phyloP scores from a whole-genome alignment of 2,797 vertebrate genomes.

The Gymnopithys bicolor region DNA sequence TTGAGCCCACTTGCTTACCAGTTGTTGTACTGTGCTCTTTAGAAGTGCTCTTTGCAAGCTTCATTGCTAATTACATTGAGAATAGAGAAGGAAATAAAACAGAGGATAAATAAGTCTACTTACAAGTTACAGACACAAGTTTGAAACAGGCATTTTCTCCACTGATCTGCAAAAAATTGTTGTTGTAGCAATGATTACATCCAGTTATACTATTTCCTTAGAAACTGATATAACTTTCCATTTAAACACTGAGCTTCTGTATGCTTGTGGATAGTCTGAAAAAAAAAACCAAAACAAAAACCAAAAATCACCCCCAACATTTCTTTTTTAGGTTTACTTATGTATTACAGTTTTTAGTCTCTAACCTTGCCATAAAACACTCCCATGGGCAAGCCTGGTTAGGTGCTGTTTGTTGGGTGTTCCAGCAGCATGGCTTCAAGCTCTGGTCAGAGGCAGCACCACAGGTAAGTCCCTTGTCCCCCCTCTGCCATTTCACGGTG shows the following conservation, averaged over 20 bases:
- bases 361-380: neutral
- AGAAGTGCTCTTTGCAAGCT: constrained; percentile 34
- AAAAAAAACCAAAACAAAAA: no score
- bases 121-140: neutral
- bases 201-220: neutral
- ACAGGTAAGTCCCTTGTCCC: neutral
- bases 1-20: constrained; percentile 33
- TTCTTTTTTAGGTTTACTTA: neutral
- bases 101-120: constrained; percentile 27
- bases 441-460: neutral
- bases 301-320: no score
- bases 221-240: neutral
- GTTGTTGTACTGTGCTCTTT: neutral
- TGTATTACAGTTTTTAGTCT: neutral
- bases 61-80: neutral
- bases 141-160: neutral
- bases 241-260: neutral
- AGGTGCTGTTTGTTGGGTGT: neutral
- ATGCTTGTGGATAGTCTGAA: rapidly evolving
- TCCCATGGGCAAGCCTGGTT: neutral
- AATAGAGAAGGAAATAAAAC: constrained; percentile 35
- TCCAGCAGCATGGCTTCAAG: neutral
- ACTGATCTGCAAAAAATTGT: constrained; percentile 12
- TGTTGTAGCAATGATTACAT: constrained; percentile 34
- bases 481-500: rapidly evolving